Evolutionary conservation across 2,888 invertebrate species (phyloP).

Genomic region (Drosophila fulvimacula): DNA sequence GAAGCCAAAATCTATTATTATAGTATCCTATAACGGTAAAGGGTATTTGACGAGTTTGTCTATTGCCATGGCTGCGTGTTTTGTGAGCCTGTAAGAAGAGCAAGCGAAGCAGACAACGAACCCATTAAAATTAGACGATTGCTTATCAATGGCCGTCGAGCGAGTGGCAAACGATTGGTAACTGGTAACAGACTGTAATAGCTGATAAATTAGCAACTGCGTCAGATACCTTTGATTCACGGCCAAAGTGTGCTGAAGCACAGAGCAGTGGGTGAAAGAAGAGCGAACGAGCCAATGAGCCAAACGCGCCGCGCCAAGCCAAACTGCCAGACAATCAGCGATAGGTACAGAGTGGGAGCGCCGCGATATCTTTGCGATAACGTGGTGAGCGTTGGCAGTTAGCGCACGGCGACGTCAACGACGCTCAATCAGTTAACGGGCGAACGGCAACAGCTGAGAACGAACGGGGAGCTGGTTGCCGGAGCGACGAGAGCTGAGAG

Average conservation of each 20-base stretch:
- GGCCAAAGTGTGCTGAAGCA: slow-evolving; percentile 17
- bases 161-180: slow-evolving; percentile 23
- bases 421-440: slow-evolving; percentile 72
- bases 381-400: slow-evolving; percentile 35
- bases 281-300: slow-evolving; percentile 44
- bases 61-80: neutral
- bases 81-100: slow-evolving; percentile 17
- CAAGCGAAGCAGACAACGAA: slow-evolving; percentile 29
- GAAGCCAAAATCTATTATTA: neutral
- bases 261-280: slow-evolving; percentile 39
- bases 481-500: slow-evolving; percentile 37
- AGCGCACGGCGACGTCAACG: slow-evolving; percentile 49
- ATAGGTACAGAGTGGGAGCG: slow-evolving; percentile 26
- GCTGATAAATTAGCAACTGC: slow-evolving; percentile 49
- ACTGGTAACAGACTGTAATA: slow-evolving; percentile 47
- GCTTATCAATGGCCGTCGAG: slow-evolving; percentile 46
- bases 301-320: neutral
- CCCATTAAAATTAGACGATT: slow-evolving; percentile 26
- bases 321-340: slow-evolving; percentile 16
- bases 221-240: slow-evolving; percentile 9
- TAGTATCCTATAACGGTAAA: no score
- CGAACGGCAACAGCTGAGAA: slow-evolving; percentile 57
- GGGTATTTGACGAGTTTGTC: neutral
- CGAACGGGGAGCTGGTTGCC: slow-evolving; percentile 38
- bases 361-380: slow-evolving; percentile 63